Percentiles rank a stretch among this genome's conserved stretches.
Conservation (phyloP, 2,888 invertebrate species). For the Synergus gifuensis region DNA sequence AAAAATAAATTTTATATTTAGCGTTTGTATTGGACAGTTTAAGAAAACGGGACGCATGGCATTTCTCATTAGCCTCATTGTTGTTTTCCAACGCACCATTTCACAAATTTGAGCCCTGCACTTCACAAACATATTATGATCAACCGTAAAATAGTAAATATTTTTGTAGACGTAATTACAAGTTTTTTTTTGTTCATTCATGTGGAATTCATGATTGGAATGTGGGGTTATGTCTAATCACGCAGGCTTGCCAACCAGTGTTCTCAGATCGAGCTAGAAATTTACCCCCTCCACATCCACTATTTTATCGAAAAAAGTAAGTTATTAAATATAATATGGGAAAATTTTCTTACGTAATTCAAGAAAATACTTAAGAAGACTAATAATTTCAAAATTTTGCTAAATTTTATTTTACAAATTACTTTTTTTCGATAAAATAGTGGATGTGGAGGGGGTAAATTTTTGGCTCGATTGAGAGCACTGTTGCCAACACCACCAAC, state of each 20-base stretch:
- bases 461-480: too few relatives aligned
- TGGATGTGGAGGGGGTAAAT: too few relatives aligned
- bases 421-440: too few relatives aligned
- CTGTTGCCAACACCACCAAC: too few relatives aligned
- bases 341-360: too few relatives aligned
- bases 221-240: conserved; percentile 20
- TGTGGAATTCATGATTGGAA: conserved; percentile 42
- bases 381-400: too few relatives aligned
- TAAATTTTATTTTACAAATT: too few relatives aligned
- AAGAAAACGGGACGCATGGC: conserved; percentile 2
- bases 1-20: conserved; percentile 75
- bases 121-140: conserved; percentile 53
- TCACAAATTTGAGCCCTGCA: conserved; percentile 43
- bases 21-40: conserved; percentile 51
- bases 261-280: too few relatives aligned
- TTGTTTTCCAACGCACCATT: conserved; percentile 46
- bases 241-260: conserved; percentile 9
- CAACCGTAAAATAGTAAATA: conserved; percentile 60
- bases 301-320: too few relatives aligned
- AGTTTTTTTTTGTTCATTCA: conserved; percentile 55
- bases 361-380: too few relatives aligned
- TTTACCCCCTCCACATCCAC: too few relatives aligned
- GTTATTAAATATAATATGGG: too few relatives aligned
- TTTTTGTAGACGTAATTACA: conserved; percentile 50
- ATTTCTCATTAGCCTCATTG: not conserved